Evolutionary conservation across 1,140 invertebrate species (phyloP), one percentile per base, ranked within the genome.

Genomic region (Aphelinus certus): DNA sequence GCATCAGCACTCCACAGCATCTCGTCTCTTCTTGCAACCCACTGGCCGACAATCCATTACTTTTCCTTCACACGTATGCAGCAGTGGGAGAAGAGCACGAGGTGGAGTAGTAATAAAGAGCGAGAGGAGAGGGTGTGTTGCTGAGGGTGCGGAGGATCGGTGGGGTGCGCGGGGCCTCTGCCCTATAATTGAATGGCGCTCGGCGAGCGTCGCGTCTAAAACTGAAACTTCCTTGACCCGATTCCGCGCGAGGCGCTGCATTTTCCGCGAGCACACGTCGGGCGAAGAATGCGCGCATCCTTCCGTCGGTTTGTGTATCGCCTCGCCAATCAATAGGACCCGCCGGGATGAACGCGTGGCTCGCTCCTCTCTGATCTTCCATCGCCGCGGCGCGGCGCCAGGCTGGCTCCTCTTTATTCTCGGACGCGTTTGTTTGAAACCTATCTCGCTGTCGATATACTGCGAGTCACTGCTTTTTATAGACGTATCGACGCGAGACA

Each of bases 141-240:
- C 26, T 26, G 26, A 26, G 26, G 26, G 26, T 26, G 26, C 26
- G 26, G 26, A 26, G 26, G 26, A 26, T 26, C 26, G 26, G 26
- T 26, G 26, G 26, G 26, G 26, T 26, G 26, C 26, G 26, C 26
- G 26, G 26, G 26, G 26, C 26, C 26, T 26, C 26, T 26, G 26
- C 26, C 26, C 26, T 26, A 26, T 26, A 26, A 26, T 26, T 26
- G 26, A 26, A 26, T 26, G 26, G 26, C 26, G 26, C 26, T 26
- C 26, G 26, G 26, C 26, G 26, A 26, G 26, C 26, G 26, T 3
- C 57, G 1, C 45, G 9, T 73, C 71, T 73, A 73, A 73, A 73
- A 73, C 56, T 67, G 71, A 73, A 67, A 60, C 63, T 67, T 58
- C 70, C 70, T 71, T 73, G 71, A 73, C 63, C 71, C 47, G 67